A percentile compares a stretch with the other conserved stretches of the same genome.
Evolutionary conservation across 2,888 invertebrate species (phyloP).

Genomic region (Barypeithes pellucidus): DNA sequence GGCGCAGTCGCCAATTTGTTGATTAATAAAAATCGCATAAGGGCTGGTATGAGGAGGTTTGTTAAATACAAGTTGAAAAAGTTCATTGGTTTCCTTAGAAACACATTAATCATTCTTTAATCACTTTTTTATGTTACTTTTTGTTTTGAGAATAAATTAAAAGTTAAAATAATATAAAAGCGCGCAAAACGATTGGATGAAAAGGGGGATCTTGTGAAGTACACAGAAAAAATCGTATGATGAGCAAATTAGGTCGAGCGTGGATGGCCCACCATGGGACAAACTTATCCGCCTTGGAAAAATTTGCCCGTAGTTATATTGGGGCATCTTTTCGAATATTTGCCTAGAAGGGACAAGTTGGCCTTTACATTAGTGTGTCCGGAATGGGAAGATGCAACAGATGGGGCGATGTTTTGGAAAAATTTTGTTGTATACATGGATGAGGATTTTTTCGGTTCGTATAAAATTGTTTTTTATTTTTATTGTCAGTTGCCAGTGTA

Average conservation of each 20-base stretch:
- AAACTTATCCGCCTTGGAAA: slow-evolving; percentile 29
- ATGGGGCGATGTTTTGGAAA: slow-evolving; percentile 64
- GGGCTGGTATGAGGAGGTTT: background rate
- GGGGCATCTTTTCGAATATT: slow-evolving; percentile 62
- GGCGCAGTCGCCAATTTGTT: background rate
- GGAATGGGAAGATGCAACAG: slow-evolving; percentile 63
- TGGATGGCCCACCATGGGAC: slow-evolving; percentile 30
- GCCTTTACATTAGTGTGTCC: slow-evolving; percentile 64
- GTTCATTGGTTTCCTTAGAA: background rate
- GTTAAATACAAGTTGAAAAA: background rate
- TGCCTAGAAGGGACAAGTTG: slow-evolving; percentile 62
- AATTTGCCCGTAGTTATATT: slow-evolving; percentile 57
- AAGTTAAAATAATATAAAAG: slow-evolving; percentile 24
- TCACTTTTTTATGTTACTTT: slow-evolving; percentile 25
- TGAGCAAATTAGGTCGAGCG: slow-evolving; percentile 21
- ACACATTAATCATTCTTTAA: slow-evolving; percentile 18
- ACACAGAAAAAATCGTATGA: slow-evolving; percentile 27
- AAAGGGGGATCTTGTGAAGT: slow-evolving; percentile 9
- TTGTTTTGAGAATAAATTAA: slow-evolving; percentile 30
- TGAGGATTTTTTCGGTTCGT: slow-evolving; percentile 63
- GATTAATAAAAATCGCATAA: background rate
- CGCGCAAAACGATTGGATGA: background rate
- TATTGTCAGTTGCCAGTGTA: background rate
- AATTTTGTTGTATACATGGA: slow-evolving; percentile 64
- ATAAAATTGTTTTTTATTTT: background rate